These are phyloP conservation scores for Pterostichus niger DNA, from an alignment of 2,888 invertebrate species.

Conservation along the genomic window DNA sequence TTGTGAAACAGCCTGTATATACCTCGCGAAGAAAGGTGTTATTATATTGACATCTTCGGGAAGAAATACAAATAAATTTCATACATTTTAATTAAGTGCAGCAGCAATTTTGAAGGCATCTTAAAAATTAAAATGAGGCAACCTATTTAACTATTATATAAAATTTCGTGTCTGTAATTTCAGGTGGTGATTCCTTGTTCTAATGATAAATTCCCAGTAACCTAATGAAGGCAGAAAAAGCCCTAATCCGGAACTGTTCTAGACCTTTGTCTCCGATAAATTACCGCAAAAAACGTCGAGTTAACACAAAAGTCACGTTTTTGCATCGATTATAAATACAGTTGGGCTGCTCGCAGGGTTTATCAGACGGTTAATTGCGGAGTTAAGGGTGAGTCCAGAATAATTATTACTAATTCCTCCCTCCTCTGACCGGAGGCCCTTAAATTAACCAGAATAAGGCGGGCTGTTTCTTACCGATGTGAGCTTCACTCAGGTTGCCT, in stretches of 20 bases:
- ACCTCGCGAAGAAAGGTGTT: no score
- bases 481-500: conserved; percentile 17
- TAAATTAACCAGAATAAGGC: conserved; percentile 40
- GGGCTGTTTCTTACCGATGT: conserved; percentile 35
- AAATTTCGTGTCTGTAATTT: neutral
- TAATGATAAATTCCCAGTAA: conserved; percentile 5
- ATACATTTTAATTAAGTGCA: no score
- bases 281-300: conserved; percentile 23
- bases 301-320: conserved; percentile 45
- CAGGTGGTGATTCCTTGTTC: neutral
- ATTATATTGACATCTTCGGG: no score
- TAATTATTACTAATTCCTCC: conserved; percentile 44
- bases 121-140: no score
- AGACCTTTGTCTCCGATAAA: conserved; percentile 26
- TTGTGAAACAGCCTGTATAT: no score
- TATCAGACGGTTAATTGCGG: conserved; percentile 37
- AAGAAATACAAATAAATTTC: no score
- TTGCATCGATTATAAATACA: conserved; percentile 50
- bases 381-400: conserved; percentile 37
- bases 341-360: conserved; percentile 37
- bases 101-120: no score
- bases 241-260: neutral
- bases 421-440: conserved; percentile 35
- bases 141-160: no score
- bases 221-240: conserved; percentile 14